A percentile compares a stretch with the other conserved stretches of the same genome.
Evolutionary conservation across 2,113 vertebrate genomes (phyloP).

Genomic region (Conger conger): DNA sequence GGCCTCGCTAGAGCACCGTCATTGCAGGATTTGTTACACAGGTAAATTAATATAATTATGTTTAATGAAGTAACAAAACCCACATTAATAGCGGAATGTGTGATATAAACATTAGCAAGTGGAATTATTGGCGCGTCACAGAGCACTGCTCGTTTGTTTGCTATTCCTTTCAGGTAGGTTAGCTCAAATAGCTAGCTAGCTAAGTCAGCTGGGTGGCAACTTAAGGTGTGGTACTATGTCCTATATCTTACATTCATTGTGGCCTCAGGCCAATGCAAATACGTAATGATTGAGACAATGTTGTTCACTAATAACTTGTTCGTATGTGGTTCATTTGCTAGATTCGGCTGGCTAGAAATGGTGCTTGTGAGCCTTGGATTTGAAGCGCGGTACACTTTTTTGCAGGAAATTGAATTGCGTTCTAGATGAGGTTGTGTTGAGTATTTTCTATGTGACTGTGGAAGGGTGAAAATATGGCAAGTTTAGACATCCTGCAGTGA

Average conservation of each 20-base stretch:
- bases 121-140: neutral
- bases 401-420: conserved; percentile 41
- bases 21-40: conserved; percentile 53
- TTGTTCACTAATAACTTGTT: neutral
- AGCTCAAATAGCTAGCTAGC: conserved; percentile 17
- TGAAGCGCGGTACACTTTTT: conserved; percentile 17
- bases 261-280: conserved; percentile 14
- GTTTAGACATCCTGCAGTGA: conserved; percentile 32
- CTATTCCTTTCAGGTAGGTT: neutral
- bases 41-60: conserved; percentile 43
- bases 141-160: neutral
- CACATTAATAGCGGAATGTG: neutral
- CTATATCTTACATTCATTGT: conserved; percentile 31
- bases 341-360: conserved; percentile 29
- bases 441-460: neutral
- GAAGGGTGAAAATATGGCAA: conserved; percentile 39
- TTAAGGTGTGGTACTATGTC: neutral
- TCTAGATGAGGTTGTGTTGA: neutral
- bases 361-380: neutral
- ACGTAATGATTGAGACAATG: neutral
- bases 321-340: neutral
- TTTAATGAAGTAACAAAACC: neutral
- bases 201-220: conserved; percentile 23
- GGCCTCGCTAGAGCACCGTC: conserved; percentile 48
- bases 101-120: neutral